phyloP scores from a whole-genome alignment of 2,797 vertebrate genomes.

The Spondyliosoma cantharus region DNA sequence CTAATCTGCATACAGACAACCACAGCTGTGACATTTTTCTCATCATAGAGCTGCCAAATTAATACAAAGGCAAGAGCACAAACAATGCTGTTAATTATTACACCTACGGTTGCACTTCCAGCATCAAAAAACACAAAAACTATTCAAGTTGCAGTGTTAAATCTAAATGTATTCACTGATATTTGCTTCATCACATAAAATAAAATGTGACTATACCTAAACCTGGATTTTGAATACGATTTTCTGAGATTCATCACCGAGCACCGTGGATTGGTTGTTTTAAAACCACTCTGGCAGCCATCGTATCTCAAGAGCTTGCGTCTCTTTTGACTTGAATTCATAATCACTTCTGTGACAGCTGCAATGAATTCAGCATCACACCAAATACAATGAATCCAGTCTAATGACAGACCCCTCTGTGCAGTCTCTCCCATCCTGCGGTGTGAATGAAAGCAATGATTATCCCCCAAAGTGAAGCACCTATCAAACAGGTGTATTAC shows the following conservation, averaged over 20 bases:
- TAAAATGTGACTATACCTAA: not conserved
- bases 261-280: not conserved
- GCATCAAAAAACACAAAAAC: not conserved
- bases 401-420: constrained; percentile 2
- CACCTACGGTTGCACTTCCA: not conserved
- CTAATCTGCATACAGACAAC: constrained; percentile 39
- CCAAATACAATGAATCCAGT: constrained; percentile 33
- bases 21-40: constrained; percentile 37
- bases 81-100: not conserved
- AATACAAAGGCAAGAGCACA: constrained; percentile 15
- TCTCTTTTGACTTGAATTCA: constrained; percentile 15
- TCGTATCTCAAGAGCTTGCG: not conserved
- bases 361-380: constrained; percentile 20
- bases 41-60: constrained; percentile 30
- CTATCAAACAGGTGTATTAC: constrained; percentile 4
- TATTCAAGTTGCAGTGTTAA: not conserved
- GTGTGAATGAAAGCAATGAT: constrained; percentile 45
- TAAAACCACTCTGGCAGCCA: constrained; percentile 15
- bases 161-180: not conserved
- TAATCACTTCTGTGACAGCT: constrained; percentile 31
- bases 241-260: not conserved
- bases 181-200: not conserved
- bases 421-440: constrained; percentile 10
- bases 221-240: not conserved
- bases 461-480: constrained; percentile 23